Evolutionary conservation across 2,113 vertebrate genomes (phyloP).

Genomic region (Toxotes jaculatrix): DNA sequence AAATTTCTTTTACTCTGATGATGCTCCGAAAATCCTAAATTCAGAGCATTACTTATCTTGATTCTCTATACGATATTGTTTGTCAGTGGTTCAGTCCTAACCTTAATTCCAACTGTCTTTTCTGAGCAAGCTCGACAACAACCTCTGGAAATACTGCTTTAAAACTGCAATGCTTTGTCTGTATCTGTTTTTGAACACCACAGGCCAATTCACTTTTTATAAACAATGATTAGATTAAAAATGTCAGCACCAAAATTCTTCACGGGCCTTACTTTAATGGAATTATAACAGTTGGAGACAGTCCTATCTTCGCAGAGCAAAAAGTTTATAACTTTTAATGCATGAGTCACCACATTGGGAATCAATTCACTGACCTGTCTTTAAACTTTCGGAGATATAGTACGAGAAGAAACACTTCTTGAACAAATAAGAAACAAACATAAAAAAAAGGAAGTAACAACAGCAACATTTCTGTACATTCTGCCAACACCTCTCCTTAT

Average conservation of each 20-base stretch:
- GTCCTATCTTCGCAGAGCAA: not conserved
- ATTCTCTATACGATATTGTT: not conserved
- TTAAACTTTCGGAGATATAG: not conserved
- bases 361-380: slow-evolving; percentile 15
- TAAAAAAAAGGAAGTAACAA: not conserved
- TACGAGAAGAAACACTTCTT: not conserved
- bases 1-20: not conserved
- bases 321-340: slow-evolving; percentile 1
- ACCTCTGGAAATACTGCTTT: not conserved
- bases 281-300: slow-evolving; percentile 19
- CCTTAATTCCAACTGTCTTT: not conserved
- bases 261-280: not conserved
- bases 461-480: not conserved
- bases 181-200: slow-evolving; percentile 3
- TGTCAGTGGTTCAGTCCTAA: not conserved
- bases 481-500: not conserved
- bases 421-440: not conserved
- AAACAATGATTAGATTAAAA: slow-evolving; percentile 32
- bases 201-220: slow-evolving; percentile 8
- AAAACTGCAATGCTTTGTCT: not conserved
- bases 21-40: not conserved
- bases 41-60: not conserved
- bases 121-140: not conserved
- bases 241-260: not conserved
- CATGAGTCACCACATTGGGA: not conserved